A percentile compares a stretch with the other conserved stretches of the same genome.
Evolutionary conservation across 2,797 vertebrate genomes (phyloP).

Genomic region (Propithecus perrieri): DNA sequence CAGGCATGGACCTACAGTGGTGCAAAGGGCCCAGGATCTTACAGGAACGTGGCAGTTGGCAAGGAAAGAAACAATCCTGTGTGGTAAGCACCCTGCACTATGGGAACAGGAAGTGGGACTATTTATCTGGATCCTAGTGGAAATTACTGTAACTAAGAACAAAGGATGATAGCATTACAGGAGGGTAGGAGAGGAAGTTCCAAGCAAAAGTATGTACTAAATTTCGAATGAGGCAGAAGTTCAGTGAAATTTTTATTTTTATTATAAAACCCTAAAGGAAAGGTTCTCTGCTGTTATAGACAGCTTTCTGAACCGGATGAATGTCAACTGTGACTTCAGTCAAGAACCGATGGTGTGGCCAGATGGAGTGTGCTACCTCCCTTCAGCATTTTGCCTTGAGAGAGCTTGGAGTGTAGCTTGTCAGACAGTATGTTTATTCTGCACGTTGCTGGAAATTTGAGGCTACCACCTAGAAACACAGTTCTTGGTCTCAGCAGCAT

Average conservation of each 20-base stretch:
- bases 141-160: not conserved
- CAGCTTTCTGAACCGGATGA: not conserved
- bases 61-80: not conserved
- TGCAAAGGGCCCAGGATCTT: not conserved
- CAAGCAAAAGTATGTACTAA: not conserved
- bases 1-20: not conserved
- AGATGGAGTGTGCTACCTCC: not conserved
- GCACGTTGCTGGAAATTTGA: not conserved
- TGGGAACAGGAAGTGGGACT: no score
- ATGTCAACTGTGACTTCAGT: not conserved
- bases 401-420: not conserved
- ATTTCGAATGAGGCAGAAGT: not conserved
- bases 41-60: not conserved
- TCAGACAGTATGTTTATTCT: not conserved
- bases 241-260: conserved; percentile 11
- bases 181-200: not conserved
- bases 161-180: not conserved
- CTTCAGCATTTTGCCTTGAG: not conserved
- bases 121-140: not conserved
- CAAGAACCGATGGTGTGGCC: not conserved
- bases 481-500: not conserved
- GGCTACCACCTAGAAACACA: not conserved
- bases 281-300: not conserved
- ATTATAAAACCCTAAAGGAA: not conserved
- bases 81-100: not conserved